Evolutionary conservation across 2,113 vertebrate genomes (phyloP).

Genomic region (Abramis brama): DNA sequence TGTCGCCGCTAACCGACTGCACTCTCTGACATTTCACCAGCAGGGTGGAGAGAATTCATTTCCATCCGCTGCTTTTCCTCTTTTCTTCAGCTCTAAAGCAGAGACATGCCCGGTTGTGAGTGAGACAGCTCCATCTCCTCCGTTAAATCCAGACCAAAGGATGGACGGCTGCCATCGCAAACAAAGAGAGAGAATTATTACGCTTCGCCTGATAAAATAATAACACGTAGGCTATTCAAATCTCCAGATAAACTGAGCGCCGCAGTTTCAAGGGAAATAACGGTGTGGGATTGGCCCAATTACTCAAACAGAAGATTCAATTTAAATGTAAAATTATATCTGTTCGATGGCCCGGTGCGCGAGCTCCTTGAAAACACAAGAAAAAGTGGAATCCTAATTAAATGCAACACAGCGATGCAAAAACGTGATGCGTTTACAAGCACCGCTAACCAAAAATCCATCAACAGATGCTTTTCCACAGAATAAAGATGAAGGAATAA

Average conservation of each 20-base stretch:
- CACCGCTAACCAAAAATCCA: conserved; percentile 28
- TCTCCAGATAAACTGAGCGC: background rate
- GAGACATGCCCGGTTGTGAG: conserved; percentile 6
- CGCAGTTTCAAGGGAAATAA: conserved; percentile 24
- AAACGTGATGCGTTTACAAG: background rate
- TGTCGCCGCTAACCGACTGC: conserved; percentile 58
- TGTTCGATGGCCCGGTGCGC: background rate
- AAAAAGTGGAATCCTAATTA: conserved; percentile 24
- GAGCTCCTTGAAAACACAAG: conserved; percentile 12
- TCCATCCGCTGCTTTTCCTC: conserved; percentile 20
- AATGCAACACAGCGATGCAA: conserved; percentile 4
- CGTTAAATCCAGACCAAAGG: background rate
- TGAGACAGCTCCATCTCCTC: conserved; percentile 39
- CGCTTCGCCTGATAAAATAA: conserved; percentile 22
- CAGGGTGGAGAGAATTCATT: conserved; percentile 58
- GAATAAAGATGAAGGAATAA: conserved; percentile 10
- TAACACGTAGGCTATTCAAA: conserved; percentile 6
- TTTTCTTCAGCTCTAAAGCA: conserved; percentile 26
- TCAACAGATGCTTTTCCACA: conserved; percentile 14
- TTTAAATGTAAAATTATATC: conserved; percentile 40
- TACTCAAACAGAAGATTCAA: conserved; percentile 41
- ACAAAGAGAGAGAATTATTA: conserved; percentile 12
- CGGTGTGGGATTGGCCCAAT: conserved; percentile 25
- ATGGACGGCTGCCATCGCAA: background rate
- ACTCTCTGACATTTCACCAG: conserved; percentile 57